These are phyloP conservation scores for Liodrosophila aerea DNA, from an alignment of 2,888 invertebrate species.

Conservation along the genomic window DNA sequence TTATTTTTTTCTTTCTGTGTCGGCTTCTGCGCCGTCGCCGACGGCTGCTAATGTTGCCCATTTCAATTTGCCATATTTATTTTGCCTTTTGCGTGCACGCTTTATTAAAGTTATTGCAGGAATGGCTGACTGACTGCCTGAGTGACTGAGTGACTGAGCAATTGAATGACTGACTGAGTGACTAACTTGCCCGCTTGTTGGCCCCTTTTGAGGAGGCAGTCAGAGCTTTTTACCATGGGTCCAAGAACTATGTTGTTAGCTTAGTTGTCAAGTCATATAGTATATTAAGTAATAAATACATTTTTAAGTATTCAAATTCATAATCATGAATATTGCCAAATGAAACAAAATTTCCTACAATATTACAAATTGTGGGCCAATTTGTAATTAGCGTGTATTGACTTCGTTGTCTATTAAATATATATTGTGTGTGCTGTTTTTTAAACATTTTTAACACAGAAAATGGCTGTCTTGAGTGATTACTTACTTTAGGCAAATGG, in stretches of 20 bases:
- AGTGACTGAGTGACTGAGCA: constrained; percentile 34
- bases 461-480: constrained; percentile 12
- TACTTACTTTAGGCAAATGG: constrained; percentile 29
- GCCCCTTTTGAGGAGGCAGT: constrained; percentile 40
- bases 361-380: too few species aligned
- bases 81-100: constrained; percentile 58
- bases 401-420: too few species aligned
- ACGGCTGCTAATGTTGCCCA: constrained; percentile 52
- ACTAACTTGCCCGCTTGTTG: constrained; percentile 28
- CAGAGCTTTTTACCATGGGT: constrained; percentile 4
- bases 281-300: too few species aligned
- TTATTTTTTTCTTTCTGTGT: constrained; percentile 21
- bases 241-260: not conserved
- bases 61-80: constrained; percentile 74
- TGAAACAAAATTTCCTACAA: too few species aligned
- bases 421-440: not conserved
- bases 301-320: too few species aligned
- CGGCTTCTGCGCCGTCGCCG: constrained; percentile 33
- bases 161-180: constrained; percentile 24
- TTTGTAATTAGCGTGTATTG: too few species aligned
- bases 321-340: too few species aligned
- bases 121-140: constrained; percentile 32
- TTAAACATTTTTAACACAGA: not conserved
- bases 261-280: not conserved
- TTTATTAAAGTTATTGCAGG: constrained; percentile 63